Evolutionary conservation across 2,797 vertebrate species (phyloP).

Genomic region (Tokudaia muenninki): DNA sequence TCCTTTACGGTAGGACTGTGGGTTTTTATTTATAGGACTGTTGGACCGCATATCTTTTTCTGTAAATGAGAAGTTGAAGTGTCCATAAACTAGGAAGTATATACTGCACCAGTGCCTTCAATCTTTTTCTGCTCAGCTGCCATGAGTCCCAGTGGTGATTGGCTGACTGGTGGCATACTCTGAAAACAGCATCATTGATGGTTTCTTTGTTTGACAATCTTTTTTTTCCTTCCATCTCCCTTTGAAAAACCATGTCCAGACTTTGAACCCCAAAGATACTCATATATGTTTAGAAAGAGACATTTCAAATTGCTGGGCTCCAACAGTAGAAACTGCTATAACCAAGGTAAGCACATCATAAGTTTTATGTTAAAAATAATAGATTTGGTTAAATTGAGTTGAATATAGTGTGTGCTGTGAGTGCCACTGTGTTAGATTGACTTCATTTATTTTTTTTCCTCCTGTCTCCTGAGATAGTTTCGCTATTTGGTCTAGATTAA

Average conservation of each 20-base stretch:
- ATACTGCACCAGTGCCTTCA: background rate
- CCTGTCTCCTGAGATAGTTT: background rate
- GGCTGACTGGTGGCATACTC: background rate
- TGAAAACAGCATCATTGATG: slow-evolving; percentile 41
- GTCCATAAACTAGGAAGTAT: background rate
- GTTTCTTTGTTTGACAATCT: slow-evolving; percentile 54
- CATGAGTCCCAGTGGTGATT: background rate
- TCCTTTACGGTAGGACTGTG: background rate
- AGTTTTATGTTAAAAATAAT: background rate
- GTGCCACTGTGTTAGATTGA: background rate
- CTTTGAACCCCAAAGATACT: slow-evolving; percentile 93
- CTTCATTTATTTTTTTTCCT: background rate
- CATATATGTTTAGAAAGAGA: slow-evolving; percentile 96
- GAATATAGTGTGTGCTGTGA: background rate
- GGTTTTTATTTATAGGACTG: background rate
- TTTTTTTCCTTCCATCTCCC: background rate
- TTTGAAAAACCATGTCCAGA: slow-evolving; percentile 82
- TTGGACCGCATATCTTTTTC: background rate
- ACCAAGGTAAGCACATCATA: slow-evolving; percentile 93
- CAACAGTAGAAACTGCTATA: slow-evolving; percentile 92
- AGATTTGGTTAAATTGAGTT: background rate
- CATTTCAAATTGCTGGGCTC: slow-evolving; percentile 91
- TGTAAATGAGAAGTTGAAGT: background rate
- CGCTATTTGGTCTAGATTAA: background rate
- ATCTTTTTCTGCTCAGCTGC: background rate